Evolutionary conservation across 2,797 vertebrate genomes (phyloP).

Genomic region (Peromyscus attwateri): DNA sequence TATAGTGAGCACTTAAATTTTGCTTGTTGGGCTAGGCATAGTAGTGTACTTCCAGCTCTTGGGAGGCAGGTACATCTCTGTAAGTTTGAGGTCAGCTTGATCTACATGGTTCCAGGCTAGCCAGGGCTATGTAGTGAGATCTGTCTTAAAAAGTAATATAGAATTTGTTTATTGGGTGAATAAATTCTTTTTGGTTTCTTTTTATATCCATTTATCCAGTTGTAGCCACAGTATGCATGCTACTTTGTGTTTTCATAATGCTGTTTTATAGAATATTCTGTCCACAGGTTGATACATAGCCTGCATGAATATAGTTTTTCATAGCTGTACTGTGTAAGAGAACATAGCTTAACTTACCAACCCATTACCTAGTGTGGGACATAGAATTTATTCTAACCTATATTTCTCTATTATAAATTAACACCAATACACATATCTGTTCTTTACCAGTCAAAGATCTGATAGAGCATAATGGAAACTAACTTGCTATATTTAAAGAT

Average conservation of each 20-base stretch:
- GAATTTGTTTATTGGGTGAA: background rate
- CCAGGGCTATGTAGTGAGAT: background rate
- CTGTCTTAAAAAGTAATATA: background rate
- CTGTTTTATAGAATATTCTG: background rate
- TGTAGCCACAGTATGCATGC: background rate
- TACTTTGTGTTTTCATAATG: conserved; percentile 15
- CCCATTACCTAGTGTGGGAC: background rate
- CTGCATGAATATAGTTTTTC: background rate
- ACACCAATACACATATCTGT: background rate
- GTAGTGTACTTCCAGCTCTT: background rate
- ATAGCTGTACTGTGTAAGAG: background rate
- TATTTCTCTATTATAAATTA: conserved; percentile 32
- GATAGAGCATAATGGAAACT: background rate
- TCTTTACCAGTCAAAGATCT: background rate
- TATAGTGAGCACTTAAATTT: background rate
- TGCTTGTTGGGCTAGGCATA: background rate
- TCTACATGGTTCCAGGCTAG: background rate
- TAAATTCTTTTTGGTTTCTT: background rate
- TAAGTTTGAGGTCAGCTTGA: background rate
- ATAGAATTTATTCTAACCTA: conserved; percentile 13
- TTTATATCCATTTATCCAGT: background rate
- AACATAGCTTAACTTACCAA: conserved; percentile 12
- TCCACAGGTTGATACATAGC: background rate
- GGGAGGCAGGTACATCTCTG: background rate
- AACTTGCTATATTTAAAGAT: conserved; percentile 3